These are phyloP conservation scores for Antedon bifida DNA, from an alignment of 35 echinoderm and acorn worm genomes.

Conservation along the genomic window DNA sequence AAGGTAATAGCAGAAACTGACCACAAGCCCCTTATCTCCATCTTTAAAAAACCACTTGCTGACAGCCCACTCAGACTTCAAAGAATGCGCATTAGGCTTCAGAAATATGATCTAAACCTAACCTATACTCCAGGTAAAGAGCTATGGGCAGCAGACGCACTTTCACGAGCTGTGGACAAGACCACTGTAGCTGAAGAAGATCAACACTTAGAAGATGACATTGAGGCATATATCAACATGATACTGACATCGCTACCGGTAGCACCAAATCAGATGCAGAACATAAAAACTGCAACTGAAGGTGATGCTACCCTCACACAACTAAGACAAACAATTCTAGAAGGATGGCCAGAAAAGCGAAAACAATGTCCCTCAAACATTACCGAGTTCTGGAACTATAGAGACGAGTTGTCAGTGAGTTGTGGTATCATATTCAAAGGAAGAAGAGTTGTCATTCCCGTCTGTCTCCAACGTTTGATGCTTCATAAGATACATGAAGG, in stretches of 20 bases:
- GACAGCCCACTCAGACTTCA: conserved; percentile 28
- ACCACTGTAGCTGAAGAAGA: conserved; percentile 9
- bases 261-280: background rate
- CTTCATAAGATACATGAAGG: conserved; percentile 12
- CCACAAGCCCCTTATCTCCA: conserved; percentile 34
- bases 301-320: background rate
- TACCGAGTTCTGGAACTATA: background rate
- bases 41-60: conserved; percentile 36
- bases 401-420: background rate
- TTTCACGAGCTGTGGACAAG: conserved; percentile 27
- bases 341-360: conserved; percentile 2
- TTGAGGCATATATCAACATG: background rate
- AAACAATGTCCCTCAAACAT: background rate
- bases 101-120: conserved; percentile 42
- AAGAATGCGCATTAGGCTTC: conserved; percentile 26
- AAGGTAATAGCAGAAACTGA: conserved; percentile 39
- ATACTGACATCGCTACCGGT: background rate
- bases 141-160: conserved; percentile 22
- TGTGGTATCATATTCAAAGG: background rate
- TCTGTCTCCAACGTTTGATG: background rate
- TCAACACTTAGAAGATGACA: background rate
- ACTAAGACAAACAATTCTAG: background rate
- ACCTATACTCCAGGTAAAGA: conserved; percentile 38
- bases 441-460: conserved; percentile 13
- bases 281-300: conserved; percentile 8